phyloP scores from a whole-genome alignment of 2,888 invertebrate species.

The Sinopyrophorus schimmeli region DNA sequence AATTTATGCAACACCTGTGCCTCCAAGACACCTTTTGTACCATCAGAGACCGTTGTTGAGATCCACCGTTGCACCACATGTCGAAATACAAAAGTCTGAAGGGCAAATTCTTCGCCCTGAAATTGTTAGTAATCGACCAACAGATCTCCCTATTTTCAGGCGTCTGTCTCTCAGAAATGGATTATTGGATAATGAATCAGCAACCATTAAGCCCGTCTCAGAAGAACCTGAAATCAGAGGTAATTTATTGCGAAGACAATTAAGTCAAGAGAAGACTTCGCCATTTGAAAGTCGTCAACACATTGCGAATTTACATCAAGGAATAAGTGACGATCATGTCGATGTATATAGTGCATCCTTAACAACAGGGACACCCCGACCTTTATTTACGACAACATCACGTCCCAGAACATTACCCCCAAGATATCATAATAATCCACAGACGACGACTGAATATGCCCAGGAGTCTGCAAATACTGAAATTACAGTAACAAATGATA shows the following conservation, averaged over 20 bases:
- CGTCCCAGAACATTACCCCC: slow-evolving; percentile 60
- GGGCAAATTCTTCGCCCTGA: slow-evolving; percentile 51
- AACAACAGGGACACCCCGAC: slow-evolving; percentile 64
- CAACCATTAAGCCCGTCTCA: slow-evolving; percentile 58
- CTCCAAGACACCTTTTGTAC: slow-evolving; percentile 46
- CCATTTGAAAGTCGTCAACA: slow-evolving; percentile 59
- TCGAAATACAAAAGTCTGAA: slow-evolving; percentile 43
- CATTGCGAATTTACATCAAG: slow-evolving; percentile 62
- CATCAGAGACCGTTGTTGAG: slow-evolving; percentile 37
- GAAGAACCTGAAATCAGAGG: slow-evolving; percentile 55
- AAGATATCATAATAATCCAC: slow-evolving; percentile 31
- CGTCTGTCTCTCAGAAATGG: slow-evolving; percentile 42
- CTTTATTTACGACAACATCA: slow-evolving; percentile 68
- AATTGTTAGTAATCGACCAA: slow-evolving; percentile 43
- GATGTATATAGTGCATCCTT: slow-evolving; percentile 71
- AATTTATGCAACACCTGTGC: slow-evolving; percentile 50
- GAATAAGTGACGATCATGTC: slow-evolving; percentile 66
- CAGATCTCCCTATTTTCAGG: slow-evolving; percentile 45
- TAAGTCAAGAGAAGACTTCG: slow-evolving; percentile 60
- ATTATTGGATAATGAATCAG: slow-evolving; percentile 49
- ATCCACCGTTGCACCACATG: slow-evolving; percentile 38
- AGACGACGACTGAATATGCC: slow-evolving; percentile 40
- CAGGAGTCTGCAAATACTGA: slow-evolving; percentile 56
- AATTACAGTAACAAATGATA: slow-evolving; percentile 56
- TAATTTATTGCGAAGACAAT: slow-evolving; percentile 66